Conservation (phyloP, 1,140 invertebrate species). For the Meteorus sp. region DNA sequence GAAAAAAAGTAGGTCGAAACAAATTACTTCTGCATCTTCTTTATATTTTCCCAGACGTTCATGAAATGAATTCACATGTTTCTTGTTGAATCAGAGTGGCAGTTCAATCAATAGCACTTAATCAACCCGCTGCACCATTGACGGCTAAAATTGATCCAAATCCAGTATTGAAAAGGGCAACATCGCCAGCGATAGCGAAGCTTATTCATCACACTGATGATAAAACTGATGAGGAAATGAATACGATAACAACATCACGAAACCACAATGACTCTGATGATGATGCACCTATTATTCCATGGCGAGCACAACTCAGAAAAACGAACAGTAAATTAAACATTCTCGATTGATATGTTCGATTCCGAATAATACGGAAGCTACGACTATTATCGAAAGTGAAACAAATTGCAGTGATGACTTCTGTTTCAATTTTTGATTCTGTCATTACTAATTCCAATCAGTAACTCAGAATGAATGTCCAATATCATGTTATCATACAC, state of each 20-base stretch:
- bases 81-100: too few species aligned
- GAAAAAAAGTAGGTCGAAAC: conserved; percentile 65
- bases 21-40: not conserved
- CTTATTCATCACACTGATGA: conserved; percentile 14
- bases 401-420: too few species aligned
- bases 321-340: conserved; percentile 83
- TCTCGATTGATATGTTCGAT: conserved; percentile 61
- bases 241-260: conserved; percentile 28
- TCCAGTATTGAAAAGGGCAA: conserved; percentile 28
- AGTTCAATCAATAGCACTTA: too few species aligned
- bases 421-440: too few species aligned
- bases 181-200: conserved; percentile 16
- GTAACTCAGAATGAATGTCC: too few species aligned
- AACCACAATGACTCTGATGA: conserved; percentile 65
- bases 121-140: too few species aligned
- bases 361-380: too few species aligned
- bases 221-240: conserved; percentile 26
- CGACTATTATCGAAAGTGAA: too few species aligned
- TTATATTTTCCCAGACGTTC: not conserved
- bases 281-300: conserved; percentile 72
- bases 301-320: conserved; percentile 84
- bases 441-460: too few species aligned
- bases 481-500: too few species aligned
- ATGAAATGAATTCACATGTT: too few species aligned
- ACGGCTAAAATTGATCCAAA: conserved; percentile 47